Evolutionary conservation across 2,888 invertebrate genomes (phyloP), one percentile per base, ranked within the genome.

Genomic region (Pyrrhia umbra): DNA sequence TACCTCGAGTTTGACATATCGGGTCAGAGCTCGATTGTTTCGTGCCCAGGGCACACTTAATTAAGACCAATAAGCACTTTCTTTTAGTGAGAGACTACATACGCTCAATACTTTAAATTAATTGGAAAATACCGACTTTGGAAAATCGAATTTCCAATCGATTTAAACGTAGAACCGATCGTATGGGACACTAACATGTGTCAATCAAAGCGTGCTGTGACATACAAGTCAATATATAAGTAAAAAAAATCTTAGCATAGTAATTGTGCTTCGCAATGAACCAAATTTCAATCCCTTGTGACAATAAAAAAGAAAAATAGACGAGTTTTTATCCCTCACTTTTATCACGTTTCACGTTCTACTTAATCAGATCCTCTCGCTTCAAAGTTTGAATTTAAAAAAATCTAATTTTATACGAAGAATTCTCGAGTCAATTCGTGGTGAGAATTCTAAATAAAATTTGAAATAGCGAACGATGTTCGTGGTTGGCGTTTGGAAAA

Each of bases 141-240:
- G 25, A 50, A 58, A 61, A 58, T 40, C 57, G 42, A 49, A 52
- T 75, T 72, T 76, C 68, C 70, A 71, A 73, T 80, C 46, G 52
- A 69, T 78, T 76, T 75, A 68, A 72, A 75, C 9, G 56, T 63
- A 59, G 15, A 60, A 64, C 49, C 18, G 62, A 57, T 40, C 70
- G 80, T 77, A 74, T 77, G 68, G 51, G 59, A 72, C 75, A 75
- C 68, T 55, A 59, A 43, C 60, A 71, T 69, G 84, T 88, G 82
- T 82, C 80, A 83, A 88, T 91, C 86, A 91, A 94, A 89, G 87
- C 86, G 94, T 90, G 94, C 94, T 94, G 94, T 94, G 94, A 94
- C 94, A 91, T 88, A 83, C 83, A 90, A 94, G 94, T 94, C 94
- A 94, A 90, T 94, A 93, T 91, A 75, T 92, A 89, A 91, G 89